Conservation (phyloP, 2,113 vertebrate genomes). For the Circaetus gallicus region DNA sequence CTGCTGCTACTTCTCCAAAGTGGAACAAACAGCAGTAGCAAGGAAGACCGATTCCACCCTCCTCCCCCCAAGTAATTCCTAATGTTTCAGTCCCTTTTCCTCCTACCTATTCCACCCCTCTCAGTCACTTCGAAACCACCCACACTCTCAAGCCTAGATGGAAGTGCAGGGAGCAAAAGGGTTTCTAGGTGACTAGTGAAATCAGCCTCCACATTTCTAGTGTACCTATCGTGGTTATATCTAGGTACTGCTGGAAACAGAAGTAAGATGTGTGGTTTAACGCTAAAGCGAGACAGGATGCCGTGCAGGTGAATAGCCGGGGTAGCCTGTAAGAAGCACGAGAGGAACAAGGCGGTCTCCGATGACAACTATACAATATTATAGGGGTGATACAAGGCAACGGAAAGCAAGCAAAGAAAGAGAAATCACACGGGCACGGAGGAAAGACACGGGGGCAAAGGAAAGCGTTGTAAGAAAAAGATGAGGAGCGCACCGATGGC, state of each 20-base stretch:
- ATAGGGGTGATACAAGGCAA: background rate
- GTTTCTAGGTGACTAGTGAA: background rate
- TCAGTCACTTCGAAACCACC: conserved; percentile 40
- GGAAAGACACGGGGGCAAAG: background rate
- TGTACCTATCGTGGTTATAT: background rate
- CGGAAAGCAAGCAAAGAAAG: background rate
- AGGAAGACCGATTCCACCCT: background rate
- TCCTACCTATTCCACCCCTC: conserved; percentile 50
- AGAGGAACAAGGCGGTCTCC: background rate
- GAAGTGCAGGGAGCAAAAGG: background rate
- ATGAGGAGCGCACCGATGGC: rapidly evolving
- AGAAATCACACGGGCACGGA: background rate
- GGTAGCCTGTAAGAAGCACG: background rate
- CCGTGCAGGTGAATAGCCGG: background rate
- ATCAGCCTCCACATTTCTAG: background rate
- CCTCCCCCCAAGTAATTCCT: conserved; percentile 20
- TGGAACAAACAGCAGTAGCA: background rate
- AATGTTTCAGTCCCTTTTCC: conserved; percentile 9
- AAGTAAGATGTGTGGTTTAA: background rate
- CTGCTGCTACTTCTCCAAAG: conserved; percentile 24
- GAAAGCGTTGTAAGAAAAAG: background rate
- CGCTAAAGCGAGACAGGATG: background rate
- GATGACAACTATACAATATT: background rate
- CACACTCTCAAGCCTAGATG: background rate
- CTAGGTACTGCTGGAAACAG: background rate